These are phyloP conservation scores for Todiramphus saurophagus DNA, from an alignment of 2,113 vertebrate genomes.

Conservation along the genomic window DNA sequence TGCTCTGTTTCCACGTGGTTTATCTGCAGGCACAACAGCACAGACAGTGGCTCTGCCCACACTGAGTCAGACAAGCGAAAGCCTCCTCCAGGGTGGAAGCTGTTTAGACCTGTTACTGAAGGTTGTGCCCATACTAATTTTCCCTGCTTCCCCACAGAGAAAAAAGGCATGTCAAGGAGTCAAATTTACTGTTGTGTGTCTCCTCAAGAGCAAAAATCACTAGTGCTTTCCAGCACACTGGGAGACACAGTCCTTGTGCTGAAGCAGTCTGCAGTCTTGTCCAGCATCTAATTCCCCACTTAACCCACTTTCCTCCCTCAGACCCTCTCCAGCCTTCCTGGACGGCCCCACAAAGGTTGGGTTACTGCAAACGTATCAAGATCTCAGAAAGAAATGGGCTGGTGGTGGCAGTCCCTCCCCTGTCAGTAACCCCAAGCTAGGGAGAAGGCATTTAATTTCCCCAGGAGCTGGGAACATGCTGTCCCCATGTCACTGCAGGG, in stretches of 20 bases:
- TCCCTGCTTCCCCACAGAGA: background rate
- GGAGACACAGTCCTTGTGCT: background rate
- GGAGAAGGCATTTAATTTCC: background rate
- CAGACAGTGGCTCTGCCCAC: background rate
- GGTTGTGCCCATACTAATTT: background rate
- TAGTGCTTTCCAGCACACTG: background rate
- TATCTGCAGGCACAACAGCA: background rate
- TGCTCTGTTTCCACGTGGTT: background rate
- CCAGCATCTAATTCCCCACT: background rate
- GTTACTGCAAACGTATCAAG: background rate
- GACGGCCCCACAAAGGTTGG: rapidly evolving
- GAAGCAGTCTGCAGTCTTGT: background rate
- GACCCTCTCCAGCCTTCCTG: background rate
- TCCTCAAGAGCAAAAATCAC: background rate
- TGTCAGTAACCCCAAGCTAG: background rate
- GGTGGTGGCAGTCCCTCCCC: background rate
- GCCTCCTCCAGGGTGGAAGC: background rate
- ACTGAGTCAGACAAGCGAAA: background rate
- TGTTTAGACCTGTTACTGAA: background rate
- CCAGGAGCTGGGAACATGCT: background rate
- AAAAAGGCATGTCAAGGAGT: background rate
- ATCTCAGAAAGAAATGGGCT: background rate
- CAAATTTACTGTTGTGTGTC: background rate
- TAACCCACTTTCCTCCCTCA: background rate
- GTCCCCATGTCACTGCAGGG: rapidly evolving